Evolutionary conservation across 2,797 vertebrate genomes (phyloP).

Genomic region (Alexandromys oeconomus): DNA sequence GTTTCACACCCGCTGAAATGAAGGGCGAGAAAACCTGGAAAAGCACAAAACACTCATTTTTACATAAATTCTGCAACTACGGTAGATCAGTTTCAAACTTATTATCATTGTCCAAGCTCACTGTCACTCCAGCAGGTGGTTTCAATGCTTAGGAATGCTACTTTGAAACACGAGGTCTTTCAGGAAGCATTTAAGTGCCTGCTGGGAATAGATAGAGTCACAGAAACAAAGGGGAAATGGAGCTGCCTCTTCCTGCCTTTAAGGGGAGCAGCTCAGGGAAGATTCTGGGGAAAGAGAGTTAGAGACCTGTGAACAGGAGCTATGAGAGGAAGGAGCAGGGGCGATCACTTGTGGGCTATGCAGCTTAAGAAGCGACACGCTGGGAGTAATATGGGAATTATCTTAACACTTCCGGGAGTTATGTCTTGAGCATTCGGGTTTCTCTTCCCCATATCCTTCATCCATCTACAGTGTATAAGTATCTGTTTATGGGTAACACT

Average conservation of each 20-base stretch:
- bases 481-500: background rate
- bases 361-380: background rate
- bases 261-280: background rate
- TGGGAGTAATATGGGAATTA: background rate
- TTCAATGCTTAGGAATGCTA: constrained; percentile 18
- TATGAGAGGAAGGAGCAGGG: background rate
- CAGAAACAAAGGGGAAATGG: constrained; percentile 28
- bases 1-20: constrained; percentile 26
- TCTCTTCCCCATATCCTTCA: background rate
- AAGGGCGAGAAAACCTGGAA: constrained; percentile 29
- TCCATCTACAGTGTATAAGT: background rate
- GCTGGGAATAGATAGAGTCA: background rate
- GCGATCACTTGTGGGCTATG: background rate
- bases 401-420: background rate
- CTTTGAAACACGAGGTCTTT: constrained; percentile 2
- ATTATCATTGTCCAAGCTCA: background rate
- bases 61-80: background rate
- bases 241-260: background rate
- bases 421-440: background rate
- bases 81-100: background rate
- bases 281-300: background rate
- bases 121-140: background rate
- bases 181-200: constrained; percentile 16
- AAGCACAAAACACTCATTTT: constrained; percentile 27
- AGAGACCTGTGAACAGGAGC: background rate